These are phyloP conservation scores for Syndactyla subalaris DNA, from an alignment of 2,797 vertebrate species.

Conservation along the genomic window DNA sequence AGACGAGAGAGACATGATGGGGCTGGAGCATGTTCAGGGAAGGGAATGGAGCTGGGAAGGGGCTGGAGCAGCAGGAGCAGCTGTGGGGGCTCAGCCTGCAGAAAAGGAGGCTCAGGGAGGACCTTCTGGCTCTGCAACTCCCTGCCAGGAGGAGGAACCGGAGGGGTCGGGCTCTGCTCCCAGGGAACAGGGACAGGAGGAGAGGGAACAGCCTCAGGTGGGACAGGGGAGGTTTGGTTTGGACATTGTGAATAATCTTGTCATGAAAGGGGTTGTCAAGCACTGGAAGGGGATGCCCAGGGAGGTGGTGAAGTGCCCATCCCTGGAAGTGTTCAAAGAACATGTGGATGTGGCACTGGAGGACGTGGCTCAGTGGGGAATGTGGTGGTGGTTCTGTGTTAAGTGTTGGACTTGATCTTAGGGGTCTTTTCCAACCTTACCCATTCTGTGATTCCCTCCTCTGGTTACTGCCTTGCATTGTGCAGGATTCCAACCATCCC, in stretches of 20 bases:
- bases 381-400: background rate
- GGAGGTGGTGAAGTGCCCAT: fast-evolving
- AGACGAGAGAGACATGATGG: fast-evolving
- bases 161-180: background rate
- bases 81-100: background rate
- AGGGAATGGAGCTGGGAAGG: background rate
- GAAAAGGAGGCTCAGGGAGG: background rate
- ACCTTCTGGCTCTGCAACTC: background rate
- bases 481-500: background rate
- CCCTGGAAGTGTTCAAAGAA: background rate
- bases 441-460: background rate
- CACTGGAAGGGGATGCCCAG: fast-evolving
- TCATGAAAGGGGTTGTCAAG: background rate
- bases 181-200: background rate
- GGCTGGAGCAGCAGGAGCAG: background rate
- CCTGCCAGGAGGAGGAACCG: background rate
- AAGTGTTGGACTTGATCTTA: background rate
- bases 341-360: background rate
- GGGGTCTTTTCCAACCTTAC: background rate
- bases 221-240: background rate
- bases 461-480: background rate
- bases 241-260: background rate
- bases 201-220: no score
- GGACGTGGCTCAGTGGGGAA: background rate
- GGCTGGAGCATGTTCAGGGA: background rate